Evolutionary conservation across 35 echinoderm and acorn worm genomes (phyloP).

Genomic region (Ophioderma brevispina): DNA sequence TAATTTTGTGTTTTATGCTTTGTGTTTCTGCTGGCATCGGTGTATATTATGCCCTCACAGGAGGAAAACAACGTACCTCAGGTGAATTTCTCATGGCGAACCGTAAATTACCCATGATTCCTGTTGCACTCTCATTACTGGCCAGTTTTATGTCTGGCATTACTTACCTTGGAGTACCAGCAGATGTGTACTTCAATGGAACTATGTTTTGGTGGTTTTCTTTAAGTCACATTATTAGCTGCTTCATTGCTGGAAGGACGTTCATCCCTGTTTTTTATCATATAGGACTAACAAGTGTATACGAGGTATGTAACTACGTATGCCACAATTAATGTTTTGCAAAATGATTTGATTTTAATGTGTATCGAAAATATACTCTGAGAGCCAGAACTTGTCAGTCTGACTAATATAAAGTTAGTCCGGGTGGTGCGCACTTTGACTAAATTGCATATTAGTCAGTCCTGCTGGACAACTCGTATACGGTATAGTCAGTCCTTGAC

Average conservation of each 20-base stretch:
- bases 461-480: too few relatives aligned
- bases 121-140: not conserved
- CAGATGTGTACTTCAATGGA: not conserved
- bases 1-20: not conserved
- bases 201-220: not conserved
- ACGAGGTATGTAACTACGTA: too few relatives aligned
- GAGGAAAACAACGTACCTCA: not conserved
- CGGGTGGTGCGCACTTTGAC: too few relatives aligned
- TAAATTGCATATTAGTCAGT: too few relatives aligned
- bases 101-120: not conserved
- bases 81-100: not conserved
- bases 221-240: not conserved
- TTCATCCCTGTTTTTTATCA: not conserved
- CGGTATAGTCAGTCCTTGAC: too few relatives aligned
- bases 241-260: not conserved
- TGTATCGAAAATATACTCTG: too few relatives aligned
- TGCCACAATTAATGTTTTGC: too few relatives aligned
- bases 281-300: not conserved
- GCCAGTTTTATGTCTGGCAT: not conserved
- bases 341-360: too few relatives aligned
- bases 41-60: not conserved
- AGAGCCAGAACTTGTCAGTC: too few relatives aligned
- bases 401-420: too few relatives aligned
- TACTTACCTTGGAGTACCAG: not conserved
- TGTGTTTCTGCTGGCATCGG: not conserved